Percentiles rank a stretch among this genome's conserved stretches.
These are phyloP conservation scores for Acrossocheilus wenchowensis DNA, from an alignment of 2,797 vertebrate genomes.

Conservation along the genomic window DNA sequence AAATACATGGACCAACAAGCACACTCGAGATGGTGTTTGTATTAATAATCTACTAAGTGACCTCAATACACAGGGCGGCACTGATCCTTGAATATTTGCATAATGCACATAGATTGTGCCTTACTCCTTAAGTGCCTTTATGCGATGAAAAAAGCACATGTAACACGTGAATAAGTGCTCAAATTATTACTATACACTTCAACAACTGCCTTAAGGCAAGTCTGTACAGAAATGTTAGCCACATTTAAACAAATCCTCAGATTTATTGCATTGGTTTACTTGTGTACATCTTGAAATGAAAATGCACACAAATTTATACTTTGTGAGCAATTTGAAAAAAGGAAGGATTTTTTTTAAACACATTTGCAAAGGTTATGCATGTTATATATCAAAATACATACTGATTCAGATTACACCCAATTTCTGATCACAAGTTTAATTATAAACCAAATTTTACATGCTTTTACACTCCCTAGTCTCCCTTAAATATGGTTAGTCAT, in stretches of 20 bases:
- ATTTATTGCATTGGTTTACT: not conserved
- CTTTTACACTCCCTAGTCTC: not conserved
- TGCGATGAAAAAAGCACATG: slow-evolving; percentile 42
- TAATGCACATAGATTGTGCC: slow-evolving; percentile 52
- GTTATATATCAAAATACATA: not conserved
- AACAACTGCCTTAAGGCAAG: not conserved
- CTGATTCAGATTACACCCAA: not conserved
- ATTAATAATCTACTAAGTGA: slow-evolving; percentile 34
- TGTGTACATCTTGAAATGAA: not conserved
- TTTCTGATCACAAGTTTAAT: not conserved
- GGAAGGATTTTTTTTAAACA: not conserved
- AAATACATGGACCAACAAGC: not conserved
- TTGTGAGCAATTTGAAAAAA: not conserved
- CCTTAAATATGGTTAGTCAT: not conserved
- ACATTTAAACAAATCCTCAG: not conserved
- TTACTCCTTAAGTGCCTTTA: slow-evolving; percentile 71
- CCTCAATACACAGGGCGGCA: slow-evolving; percentile 18
- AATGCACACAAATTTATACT: not conserved
- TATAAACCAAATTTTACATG: not conserved
- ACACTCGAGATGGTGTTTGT: slow-evolving; percentile 22
- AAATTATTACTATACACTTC: not conserved
- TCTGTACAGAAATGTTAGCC: not conserved
- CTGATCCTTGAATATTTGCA: slow-evolving; percentile 34
- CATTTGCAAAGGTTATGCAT: not conserved
- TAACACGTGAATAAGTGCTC: slow-evolving; percentile 5